These are phyloP conservation scores for Hartigia nigra DNA, from an alignment of 2,888 invertebrate genomes.

Conservation along the genomic window DNA sequence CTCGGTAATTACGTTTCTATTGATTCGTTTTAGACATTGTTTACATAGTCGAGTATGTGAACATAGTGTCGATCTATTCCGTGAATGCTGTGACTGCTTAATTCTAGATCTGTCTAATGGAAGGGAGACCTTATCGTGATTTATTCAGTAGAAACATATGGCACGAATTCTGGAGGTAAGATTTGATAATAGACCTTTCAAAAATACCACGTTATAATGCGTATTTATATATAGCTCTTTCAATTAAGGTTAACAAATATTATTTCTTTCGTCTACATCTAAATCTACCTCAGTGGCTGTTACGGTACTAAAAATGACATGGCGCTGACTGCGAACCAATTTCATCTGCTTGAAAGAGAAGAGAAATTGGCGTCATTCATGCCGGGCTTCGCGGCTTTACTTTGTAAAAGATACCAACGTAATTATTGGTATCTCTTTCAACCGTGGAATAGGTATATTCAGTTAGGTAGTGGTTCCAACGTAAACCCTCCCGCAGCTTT, in stretches of 20 bases:
- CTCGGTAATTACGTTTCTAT: background rate
- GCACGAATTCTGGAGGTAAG: background rate
- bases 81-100: background rate
- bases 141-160: background rate
- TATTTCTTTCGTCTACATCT: background rate
- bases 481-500: conserved; percentile 42
- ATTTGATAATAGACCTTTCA: background rate
- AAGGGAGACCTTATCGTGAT: background rate
- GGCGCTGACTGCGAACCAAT: background rate
- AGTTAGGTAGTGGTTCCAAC: conserved; percentile 33
- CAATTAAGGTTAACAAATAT: background rate
- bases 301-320: background rate
- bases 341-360: conserved; percentile 40
- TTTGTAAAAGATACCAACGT: conserved; percentile 38
- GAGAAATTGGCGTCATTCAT: conserved; percentile 48
- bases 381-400: conserved; percentile 45
- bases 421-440: conserved; percentile 51
- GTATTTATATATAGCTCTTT: background rate
- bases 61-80: background rate
- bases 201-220: background rate
- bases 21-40: background rate
- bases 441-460: conserved; percentile 40
- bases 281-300: background rate
- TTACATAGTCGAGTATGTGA: background rate
- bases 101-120: background rate